Evolutionary conservation across 1,140 invertebrate genomes (phyloP).

Genomic region (Geopemphigus sp.): DNA sequence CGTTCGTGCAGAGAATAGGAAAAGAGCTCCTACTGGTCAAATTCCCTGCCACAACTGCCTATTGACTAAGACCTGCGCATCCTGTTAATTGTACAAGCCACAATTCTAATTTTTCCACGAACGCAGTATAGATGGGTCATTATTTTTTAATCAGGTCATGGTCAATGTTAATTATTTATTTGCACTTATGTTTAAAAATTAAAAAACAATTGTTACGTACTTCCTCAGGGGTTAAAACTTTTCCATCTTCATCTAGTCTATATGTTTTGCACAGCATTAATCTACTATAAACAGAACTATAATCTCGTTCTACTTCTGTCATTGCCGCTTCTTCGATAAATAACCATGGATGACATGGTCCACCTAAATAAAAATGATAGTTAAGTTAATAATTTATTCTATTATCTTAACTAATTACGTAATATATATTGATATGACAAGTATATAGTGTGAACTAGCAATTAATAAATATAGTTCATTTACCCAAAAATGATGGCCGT

Average conservation of each 20-base stretch:
- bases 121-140: too few relatives aligned
- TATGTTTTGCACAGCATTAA: constrained; percentile 98
- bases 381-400: not conserved
- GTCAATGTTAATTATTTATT: not conserved
- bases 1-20: too few relatives aligned
- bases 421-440: too few relatives aligned
- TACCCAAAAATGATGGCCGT: constrained; percentile 72
- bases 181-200: not conserved
- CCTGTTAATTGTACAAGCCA: too few relatives aligned
- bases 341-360: constrained; percentile 95
- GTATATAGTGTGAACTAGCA: too few relatives aligned
- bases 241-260: constrained; percentile 96
- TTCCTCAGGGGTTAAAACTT: constrained; percentile 98
- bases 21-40: too few relatives aligned
- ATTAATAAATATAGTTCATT: constrained; percentile 44
- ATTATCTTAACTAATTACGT: too few relatives aligned
- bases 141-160: not conserved
- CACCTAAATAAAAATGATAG: constrained; percentile 61
- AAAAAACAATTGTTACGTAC: constrained; percentile 56
- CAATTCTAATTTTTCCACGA: too few relatives aligned
- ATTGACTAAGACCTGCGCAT: too few relatives aligned
- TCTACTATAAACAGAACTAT: constrained; percentile 95
- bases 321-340: constrained; percentile 97
- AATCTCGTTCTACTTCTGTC: constrained; percentile 95
- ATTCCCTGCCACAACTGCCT: too few relatives aligned